Evolutionary conservation across 2,113 vertebrate species (phyloP).

Genomic region (Dissostichus mawsoni): DNA sequence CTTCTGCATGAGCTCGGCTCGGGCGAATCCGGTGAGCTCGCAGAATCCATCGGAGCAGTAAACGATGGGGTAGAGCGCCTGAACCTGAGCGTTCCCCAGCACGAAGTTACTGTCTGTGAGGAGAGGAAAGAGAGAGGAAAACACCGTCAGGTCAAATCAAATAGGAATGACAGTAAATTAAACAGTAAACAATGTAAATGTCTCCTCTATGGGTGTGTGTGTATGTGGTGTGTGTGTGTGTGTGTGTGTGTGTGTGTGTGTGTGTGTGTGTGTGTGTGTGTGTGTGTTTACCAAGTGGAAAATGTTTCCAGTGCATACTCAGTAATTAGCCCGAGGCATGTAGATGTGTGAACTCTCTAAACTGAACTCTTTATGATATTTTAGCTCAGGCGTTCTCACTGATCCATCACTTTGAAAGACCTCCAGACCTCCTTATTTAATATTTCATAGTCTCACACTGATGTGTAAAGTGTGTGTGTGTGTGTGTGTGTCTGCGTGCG

Average conservation of each 20-base stretch:
- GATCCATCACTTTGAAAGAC: conserved; percentile 51
- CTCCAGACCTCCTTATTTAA: conserved; percentile 44
- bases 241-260: conserved; percentile 21
- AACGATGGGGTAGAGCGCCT: conserved; percentile 88
- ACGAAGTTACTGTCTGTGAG: conserved; percentile 88
- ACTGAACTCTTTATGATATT: conserved; percentile 54
- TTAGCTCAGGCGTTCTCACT: conserved; percentile 33
- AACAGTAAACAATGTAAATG: too few species aligned
- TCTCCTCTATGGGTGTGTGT: not conserved
- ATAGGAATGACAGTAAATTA: too few species aligned
- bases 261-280: conserved; percentile 2
- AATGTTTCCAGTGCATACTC: conserved; percentile 10
- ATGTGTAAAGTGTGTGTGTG: conserved; percentile 32
- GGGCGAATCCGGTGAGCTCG: conserved; percentile 87
- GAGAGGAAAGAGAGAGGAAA: conserved; percentile 22
- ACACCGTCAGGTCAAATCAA: too few species aligned
- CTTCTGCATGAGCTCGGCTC: conserved; percentile 89
- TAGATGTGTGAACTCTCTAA: conserved; percentile 33
- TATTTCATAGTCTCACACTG: conserved; percentile 46
- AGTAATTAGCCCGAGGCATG: conserved; percentile 20
- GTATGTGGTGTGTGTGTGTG: conserved; percentile 13
- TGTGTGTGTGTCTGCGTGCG: conserved; percentile 26
- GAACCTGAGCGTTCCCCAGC: conserved; percentile 88
- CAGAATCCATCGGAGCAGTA: conserved; percentile 90
- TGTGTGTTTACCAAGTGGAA: conserved; percentile 24